phyloP scores from a whole-genome alignment of 1,140 invertebrate species.

The Hylyphantes graminicola region DNA sequence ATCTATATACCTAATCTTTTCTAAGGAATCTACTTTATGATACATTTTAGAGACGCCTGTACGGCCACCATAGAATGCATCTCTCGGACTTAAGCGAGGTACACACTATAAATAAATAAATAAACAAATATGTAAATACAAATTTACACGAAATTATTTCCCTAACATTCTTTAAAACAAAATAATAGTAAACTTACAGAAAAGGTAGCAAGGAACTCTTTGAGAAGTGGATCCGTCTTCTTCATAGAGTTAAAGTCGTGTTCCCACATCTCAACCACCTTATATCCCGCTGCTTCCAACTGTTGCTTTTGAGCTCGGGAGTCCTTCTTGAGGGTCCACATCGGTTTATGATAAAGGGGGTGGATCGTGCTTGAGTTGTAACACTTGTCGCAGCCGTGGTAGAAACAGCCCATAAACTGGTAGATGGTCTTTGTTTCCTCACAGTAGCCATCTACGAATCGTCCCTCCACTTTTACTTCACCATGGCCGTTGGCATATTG shows the following conservation, averaged over 20 bases:
- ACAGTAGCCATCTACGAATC: conserved; percentile 3
- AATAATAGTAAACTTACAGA: too few species aligned
- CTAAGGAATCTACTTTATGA: too few species aligned
- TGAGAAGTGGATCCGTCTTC: neutral
- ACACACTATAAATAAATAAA: too few species aligned
- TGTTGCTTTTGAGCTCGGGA: neutral
- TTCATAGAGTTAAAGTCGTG: neutral
- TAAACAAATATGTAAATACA: too few species aligned
- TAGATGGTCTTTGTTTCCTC: conserved; percentile 18
- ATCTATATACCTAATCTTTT: too few species aligned
- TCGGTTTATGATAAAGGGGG: neutral
- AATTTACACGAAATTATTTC: too few species aligned
- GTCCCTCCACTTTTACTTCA: neutral
- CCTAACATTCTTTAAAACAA: too few species aligned
- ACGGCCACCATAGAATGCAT: too few species aligned
- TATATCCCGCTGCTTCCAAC: neutral
- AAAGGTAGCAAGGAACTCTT: too few species aligned
- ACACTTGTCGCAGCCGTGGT: conserved; percentile 6
- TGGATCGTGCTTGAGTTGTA: neutral
- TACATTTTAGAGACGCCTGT: too few species aligned
- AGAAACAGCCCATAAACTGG: neutral
- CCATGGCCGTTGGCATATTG: conserved; percentile 34
- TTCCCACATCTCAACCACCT: neutral
- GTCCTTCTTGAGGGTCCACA: neutral
- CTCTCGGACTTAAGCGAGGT: too few species aligned